Percentiles rank a stretch among this genome's conserved stretches.
Conservation (phyloP, 1,140 invertebrate species). For the Wiebesia pumilae region DNA sequence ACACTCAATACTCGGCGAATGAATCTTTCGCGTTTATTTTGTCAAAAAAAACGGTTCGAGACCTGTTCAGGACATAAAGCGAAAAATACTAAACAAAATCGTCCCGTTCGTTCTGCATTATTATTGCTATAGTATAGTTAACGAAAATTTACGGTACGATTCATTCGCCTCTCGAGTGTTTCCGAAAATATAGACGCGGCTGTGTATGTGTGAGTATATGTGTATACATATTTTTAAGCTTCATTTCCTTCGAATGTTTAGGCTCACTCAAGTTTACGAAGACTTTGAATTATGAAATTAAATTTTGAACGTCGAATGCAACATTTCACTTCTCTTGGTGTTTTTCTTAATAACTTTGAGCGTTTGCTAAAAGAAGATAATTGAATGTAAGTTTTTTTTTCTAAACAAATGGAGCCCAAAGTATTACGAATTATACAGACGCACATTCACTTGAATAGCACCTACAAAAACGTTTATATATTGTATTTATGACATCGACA, state of each 20-base stretch:
- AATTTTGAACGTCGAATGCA: not conserved
- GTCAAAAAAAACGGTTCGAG: not conserved
- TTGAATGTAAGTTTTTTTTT: not conserved
- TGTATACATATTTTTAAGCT: not conserved
- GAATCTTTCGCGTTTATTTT: slow-evolving; percentile 19
- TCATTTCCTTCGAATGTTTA: not conserved
- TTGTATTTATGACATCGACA: not conserved
- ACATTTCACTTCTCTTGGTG: not conserved
- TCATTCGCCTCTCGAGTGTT: slow-evolving; percentile 21
- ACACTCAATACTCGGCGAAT: slow-evolving; percentile 14
- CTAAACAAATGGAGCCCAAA: not conserved
- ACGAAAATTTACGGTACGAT: not conserved
- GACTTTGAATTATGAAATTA: not conserved
- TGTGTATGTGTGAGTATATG: not conserved
- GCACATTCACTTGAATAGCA: not conserved
- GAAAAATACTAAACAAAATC: not conserved
- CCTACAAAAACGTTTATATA: not conserved
- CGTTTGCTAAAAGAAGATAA: not conserved
- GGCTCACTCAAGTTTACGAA: not conserved
- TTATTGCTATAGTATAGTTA: slow-evolving; percentile 17
- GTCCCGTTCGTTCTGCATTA: not conserved
- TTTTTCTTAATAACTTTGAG: not conserved
- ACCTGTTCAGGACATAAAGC: not conserved
- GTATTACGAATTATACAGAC: not conserved
- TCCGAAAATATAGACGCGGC: slow-evolving; percentile 28